phyloP scores from a whole-genome alignment of 2,797 vertebrate species.

The Miichthys miiuy region DNA sequence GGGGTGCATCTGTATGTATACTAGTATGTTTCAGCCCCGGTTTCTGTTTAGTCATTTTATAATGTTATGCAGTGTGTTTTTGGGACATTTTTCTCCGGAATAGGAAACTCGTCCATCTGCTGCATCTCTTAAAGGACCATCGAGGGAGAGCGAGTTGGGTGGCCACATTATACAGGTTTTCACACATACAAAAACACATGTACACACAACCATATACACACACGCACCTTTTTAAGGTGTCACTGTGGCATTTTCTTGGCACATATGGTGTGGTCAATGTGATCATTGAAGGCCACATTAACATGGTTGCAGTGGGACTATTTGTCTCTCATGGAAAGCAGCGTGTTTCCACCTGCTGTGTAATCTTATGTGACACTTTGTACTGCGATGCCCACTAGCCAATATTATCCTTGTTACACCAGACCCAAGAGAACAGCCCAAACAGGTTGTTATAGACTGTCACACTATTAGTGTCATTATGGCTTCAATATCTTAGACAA shows the following conservation, averaged over 20 bases:
- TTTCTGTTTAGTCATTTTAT: slow-evolving; percentile 72
- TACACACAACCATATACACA: not conserved
- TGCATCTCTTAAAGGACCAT: slow-evolving; percentile 78
- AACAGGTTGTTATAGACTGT: slow-evolving; percentile 32
- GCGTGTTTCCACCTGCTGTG: slow-evolving; percentile 67
- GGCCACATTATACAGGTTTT: slow-evolving; percentile 21
- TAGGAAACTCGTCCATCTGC: slow-evolving; percentile 83
- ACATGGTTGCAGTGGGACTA: slow-evolving; percentile 77
- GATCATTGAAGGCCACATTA: slow-evolving; percentile 76
- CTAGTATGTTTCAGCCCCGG: slow-evolving; percentile 69
- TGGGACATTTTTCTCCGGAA: slow-evolving; percentile 78
- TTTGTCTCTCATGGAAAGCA: slow-evolving; percentile 75
- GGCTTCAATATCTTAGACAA: slow-evolving; percentile 44
- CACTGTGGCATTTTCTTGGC: slow-evolving; percentile 78
- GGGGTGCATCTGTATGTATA: slow-evolving; percentile 9
- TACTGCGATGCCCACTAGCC: slow-evolving; percentile 73
- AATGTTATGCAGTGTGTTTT: slow-evolving; percentile 75
- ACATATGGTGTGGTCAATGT: slow-evolving; percentile 65
- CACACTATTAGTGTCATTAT: slow-evolving; percentile 29
- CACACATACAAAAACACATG: slow-evolving; percentile 22
- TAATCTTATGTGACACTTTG: slow-evolving; percentile 74
- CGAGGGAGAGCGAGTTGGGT: slow-evolving; percentile 29
- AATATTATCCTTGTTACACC: slow-evolving; percentile 77
- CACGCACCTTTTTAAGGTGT: slow-evolving; percentile 73
- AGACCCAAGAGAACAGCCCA: slow-evolving; percentile 59